Evolutionary conservation across 1,140 invertebrate species (phyloP), one percentile per base, ranked within the genome.

Genomic region (Nixonia krombeini): DNA sequence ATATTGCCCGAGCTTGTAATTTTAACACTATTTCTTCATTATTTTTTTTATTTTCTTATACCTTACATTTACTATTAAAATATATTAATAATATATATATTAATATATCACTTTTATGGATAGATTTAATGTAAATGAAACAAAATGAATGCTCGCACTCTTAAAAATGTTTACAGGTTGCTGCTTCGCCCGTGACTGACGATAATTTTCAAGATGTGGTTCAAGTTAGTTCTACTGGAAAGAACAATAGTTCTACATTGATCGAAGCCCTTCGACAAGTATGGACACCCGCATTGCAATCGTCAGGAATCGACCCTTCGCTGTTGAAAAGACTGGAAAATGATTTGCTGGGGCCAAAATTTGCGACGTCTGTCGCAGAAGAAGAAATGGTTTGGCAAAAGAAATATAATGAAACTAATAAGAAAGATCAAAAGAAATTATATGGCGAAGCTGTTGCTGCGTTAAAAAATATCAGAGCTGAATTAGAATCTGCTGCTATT

Each of bases 121-220:
- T 53, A 38, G 9, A 40, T 52, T 17, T 33, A 41, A 44, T n/a
- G n/a, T n/a, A n/a, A n/a, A n/a, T n/a, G n/a, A n/a, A n/a, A n/a
- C n/a, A n/a, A n/a, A n/a, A n/a, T n/a, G n/a, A n/a, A n/a, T n/a
- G n/a, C n/a, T n/a, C n/a, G n/a, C n/a, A n/a, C n/a, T n/a, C n/a
- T n/a, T n/a, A n/a, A n/a, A n/a, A n/a, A n/a, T n/a, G n/a, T n/a
- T n/a, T n/a, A n/a, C 15, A 85, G 81, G 21, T 84, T 3, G 53
- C 62, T 21, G 67, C 76, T 2, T 53, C 67, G 0, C 1, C 38
- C 9, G 68, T 85, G 2, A 82, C 80, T 0, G 80, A 82, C 6
- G 72, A 75, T 1, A 85, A 85, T 72, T 82, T 84, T 52, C 74
- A 83, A 50, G 81, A 85, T 0, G 46, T 83, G 0, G 73, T 85